Conservation (phyloP, 2,797 vertebrate genomes). For the Capromys pilorides region DNA sequence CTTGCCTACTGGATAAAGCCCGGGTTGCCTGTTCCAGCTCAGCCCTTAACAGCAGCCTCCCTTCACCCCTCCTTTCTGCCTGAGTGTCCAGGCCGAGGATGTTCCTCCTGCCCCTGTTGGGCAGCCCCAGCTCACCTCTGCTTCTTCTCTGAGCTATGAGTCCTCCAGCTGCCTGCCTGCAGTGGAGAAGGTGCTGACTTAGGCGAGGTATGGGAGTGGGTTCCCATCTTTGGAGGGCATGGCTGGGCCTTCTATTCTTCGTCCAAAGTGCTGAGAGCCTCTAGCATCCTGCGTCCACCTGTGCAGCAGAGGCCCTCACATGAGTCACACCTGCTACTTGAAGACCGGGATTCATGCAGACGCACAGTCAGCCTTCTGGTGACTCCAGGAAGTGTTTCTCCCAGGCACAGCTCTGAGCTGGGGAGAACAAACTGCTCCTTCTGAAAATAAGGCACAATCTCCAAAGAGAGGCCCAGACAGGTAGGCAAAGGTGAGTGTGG, state of each 20-base stretch:
- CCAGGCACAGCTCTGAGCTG: neutral
- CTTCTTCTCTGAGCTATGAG: neutral
- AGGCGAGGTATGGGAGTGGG: neutral
- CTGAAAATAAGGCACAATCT: neutral
- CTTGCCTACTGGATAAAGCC: neutral
- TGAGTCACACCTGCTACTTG: neutral
- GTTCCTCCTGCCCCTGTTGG: neutral
- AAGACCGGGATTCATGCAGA: neutral
- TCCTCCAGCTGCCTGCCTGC: neutral
- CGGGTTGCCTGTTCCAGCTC: neutral
- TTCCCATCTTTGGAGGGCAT: neutral
- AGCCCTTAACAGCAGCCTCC: neutral
- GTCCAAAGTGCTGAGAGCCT: neutral
- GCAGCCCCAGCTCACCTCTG: neutral
- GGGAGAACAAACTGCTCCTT: neutral
- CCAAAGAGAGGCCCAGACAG: neutral
- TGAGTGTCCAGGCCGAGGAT: accelerated
- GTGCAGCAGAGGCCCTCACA: neutral
- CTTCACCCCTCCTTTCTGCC: neutral
- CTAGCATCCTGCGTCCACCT: accelerated
- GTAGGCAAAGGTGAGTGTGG: neutral
- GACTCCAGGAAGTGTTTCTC: neutral
- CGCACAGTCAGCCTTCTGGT: neutral
- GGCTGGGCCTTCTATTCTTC: neutral
- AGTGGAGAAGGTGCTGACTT: neutral